These are phyloP conservation scores for Leuciscus idus DNA, from an alignment of 2,113 vertebrate species.

Conservation along the genomic window DNA sequence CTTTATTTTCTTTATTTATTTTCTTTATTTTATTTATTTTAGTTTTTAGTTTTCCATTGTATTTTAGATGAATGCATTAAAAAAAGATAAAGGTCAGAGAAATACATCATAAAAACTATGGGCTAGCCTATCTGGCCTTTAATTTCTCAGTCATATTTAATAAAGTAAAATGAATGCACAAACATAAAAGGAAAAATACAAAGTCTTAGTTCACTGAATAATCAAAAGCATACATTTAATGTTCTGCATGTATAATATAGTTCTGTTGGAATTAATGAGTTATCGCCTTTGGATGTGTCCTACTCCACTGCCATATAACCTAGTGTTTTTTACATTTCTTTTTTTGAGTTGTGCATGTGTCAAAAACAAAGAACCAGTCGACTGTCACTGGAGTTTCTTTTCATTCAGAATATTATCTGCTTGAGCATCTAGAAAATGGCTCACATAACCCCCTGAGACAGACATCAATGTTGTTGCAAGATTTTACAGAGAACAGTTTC, in stretches of 20 bases:
- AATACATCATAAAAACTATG: background rate
- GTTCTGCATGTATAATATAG: background rate
- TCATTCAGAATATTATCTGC: conserved; percentile 27
- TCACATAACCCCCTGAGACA: conserved; percentile 22
- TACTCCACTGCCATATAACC: background rate
- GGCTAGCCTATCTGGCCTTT: background rate
- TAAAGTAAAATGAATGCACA: background rate
- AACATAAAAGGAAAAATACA: background rate
- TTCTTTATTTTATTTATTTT: background rate
- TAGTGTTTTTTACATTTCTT: background rate
- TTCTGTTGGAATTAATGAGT: background rate
- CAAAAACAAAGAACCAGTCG: background rate
- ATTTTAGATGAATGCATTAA: background rate
- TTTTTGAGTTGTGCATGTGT: background rate
- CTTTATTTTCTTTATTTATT: background rate
- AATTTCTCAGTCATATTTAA: background rate
- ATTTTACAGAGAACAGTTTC: conserved; percentile 10
- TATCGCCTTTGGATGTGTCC: background rate
- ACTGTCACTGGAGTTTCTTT: conserved; percentile 14
- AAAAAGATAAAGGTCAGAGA: background rate
- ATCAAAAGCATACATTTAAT: background rate
- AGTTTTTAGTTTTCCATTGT: no score
- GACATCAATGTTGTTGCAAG: conserved; percentile 6
- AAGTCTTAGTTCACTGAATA: background rate
- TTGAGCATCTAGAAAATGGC: conserved; percentile 26